Percentiles rank a stretch among this genome's conserved stretches.
Evolutionary conservation across 2,113 vertebrate species (phyloP).

Genomic region (Albula glossodonta): DNA sequence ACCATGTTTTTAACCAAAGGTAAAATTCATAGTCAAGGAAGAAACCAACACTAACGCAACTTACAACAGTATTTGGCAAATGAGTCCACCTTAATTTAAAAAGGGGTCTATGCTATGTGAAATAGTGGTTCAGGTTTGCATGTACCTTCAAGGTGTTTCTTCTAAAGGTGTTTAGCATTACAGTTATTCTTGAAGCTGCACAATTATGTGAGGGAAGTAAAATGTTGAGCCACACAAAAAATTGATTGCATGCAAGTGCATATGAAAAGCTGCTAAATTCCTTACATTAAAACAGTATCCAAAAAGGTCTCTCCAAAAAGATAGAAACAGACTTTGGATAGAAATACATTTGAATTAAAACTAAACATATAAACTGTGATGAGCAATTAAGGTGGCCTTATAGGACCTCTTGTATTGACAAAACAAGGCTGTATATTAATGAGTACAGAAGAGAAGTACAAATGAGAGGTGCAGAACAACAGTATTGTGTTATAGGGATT

Average conservation of each 20-base stretch:
- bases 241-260: neutral
- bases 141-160: neutral
- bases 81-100: neutral
- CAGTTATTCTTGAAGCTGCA: neutral
- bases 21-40: neutral
- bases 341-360: too few relatives aligned
- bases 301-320: neutral
- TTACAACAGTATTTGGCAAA: neutral
- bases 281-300: neutral
- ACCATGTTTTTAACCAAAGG: neutral
- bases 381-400: too few relatives aligned
- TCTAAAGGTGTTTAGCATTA: neutral
- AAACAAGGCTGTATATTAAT: neutral
- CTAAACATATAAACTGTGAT: too few relatives aligned
- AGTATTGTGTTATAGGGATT: neutral
- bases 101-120: neutral
- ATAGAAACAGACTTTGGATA: neutral
- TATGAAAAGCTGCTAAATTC: neutral
- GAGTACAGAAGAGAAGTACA: neutral
- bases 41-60: constrained; percentile 3
- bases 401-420: neutral
- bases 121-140: neutral
- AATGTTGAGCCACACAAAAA: neutral
- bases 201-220: neutral
- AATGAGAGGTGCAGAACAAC: neutral